Evolutionary conservation across 2,888 invertebrate species (phyloP).

Genomic region (Hartigia nigra): DNA sequence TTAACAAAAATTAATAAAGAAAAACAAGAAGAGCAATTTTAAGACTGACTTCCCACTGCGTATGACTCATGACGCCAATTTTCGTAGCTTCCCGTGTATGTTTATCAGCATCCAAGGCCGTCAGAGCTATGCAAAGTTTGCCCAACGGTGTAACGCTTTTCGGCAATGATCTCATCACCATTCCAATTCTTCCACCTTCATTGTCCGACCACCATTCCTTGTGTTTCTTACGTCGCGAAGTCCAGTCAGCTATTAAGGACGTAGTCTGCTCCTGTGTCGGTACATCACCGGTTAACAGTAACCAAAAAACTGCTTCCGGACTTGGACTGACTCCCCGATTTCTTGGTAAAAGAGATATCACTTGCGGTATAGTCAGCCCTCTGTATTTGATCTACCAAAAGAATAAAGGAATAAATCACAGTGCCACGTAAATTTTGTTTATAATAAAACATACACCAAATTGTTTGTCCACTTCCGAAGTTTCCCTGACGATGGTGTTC

Average conservation of each 20-base stretch:
- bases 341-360: constrained; percentile 47
- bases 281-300: constrained; percentile 55
- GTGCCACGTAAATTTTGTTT: not conserved
- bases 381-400: constrained; percentile 46
- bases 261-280: constrained; percentile 55
- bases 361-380: constrained; percentile 55
- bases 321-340: constrained; percentile 49
- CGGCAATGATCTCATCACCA: constrained; percentile 43
- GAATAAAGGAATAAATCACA: not conserved
- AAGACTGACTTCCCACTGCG: constrained; percentile 53
- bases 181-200: constrained; percentile 37
- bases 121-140: constrained; percentile 48
- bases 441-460: constrained; percentile 38
- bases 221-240: constrained; percentile 42
- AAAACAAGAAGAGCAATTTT: not conserved
- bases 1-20: not conserved
- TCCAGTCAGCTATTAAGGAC: constrained; percentile 53
- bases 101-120: constrained; percentile 44
- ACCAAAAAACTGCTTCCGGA: constrained; percentile 57
- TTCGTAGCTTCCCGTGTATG: constrained; percentile 31
- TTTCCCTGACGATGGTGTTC: constrained; percentile 49
- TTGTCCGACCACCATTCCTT: constrained; percentile 47
- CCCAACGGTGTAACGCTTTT: constrained; percentile 42
- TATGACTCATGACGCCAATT: constrained; percentile 36
- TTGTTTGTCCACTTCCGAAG: constrained; percentile 47